These are phyloP conservation scores for Catharus ustulatus DNA, from an alignment of 2,797 vertebrate genomes.

Conservation along the genomic window DNA sequence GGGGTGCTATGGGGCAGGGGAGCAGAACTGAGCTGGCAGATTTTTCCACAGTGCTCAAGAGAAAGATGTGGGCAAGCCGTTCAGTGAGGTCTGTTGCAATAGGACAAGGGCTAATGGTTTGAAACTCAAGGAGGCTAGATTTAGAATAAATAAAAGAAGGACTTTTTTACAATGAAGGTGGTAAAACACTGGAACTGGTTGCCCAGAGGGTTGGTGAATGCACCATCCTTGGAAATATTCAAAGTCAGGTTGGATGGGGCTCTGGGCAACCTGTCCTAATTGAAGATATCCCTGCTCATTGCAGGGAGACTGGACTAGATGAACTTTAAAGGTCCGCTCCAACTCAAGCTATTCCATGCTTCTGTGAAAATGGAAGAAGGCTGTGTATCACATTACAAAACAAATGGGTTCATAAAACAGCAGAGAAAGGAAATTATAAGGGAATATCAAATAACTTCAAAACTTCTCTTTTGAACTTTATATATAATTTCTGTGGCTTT, in stretches of 20 bases:
- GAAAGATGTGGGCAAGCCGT: background rate
- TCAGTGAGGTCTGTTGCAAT: fast-evolving
- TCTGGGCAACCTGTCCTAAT: background rate
- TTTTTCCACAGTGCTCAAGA: background rate
- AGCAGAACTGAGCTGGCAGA: background rate
- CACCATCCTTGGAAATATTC: background rate
- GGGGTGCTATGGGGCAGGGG: background rate
- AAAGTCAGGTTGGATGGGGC: background rate
- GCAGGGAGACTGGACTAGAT: background rate
- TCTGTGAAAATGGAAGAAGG: background rate
- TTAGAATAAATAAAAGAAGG: background rate
- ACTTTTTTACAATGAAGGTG: fast-evolving
- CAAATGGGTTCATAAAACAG: background rate
- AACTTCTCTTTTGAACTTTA: background rate
- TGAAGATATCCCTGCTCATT: background rate
- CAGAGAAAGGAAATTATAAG: background rate
- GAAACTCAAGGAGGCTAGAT: background rate
- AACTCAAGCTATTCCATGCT: background rate
- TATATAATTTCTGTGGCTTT: background rate
- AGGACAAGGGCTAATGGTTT: background rate
- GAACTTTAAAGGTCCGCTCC: background rate
- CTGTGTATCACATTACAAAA: background rate
- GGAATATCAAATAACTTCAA: background rate
- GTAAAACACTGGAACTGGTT: background rate
- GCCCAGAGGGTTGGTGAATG: background rate